Evolutionary conservation across 2,888 invertebrate genomes (phyloP).

Genomic region (Dimorphilus gyrociliatus): DNA sequence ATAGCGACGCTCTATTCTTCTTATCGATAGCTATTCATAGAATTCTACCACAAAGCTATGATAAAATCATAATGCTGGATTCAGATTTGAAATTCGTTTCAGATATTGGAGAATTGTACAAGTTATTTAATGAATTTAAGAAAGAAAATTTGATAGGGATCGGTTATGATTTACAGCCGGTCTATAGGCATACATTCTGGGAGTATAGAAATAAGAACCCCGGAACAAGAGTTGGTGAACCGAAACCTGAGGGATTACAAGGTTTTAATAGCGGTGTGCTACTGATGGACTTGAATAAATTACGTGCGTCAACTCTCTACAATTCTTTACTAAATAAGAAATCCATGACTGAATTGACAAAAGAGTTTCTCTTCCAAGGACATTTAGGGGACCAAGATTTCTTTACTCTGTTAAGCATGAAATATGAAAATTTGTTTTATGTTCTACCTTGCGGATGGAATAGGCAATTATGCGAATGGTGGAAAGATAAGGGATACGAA

Average conservation of each 20-base stretch:
- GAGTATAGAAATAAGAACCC: slow-evolving; percentile 49
- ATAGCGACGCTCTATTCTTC: slow-evolving; percentile 61
- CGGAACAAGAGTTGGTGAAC: slow-evolving; percentile 47
- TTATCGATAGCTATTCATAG: slow-evolving; percentile 55
- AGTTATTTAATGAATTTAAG: slow-evolving; percentile 51
- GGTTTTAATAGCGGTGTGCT: slow-evolving; percentile 67
- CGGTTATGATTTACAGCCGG: slow-evolving; percentile 54
- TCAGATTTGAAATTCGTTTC: slow-evolving; percentile 57
- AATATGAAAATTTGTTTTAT: slow-evolving; percentile 54
- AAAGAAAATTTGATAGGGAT: slow-evolving; percentile 49
- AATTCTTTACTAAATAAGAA: slow-evolving; percentile 39
- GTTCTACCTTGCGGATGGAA: slow-evolving; percentile 62
- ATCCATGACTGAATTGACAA: slow-evolving; percentile 20
- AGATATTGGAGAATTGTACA: slow-evolving; percentile 50
- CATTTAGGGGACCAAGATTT: slow-evolving; percentile 70
- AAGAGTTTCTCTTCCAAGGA: slow-evolving; percentile 36
- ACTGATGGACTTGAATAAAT: slow-evolving; percentile 50
- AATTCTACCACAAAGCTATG: slow-evolving; percentile 51
- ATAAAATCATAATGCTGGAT: slow-evolving; percentile 52
- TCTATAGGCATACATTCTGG: slow-evolving; percentile 57
- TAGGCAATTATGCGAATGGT: slow-evolving; percentile 63
- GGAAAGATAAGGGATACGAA: slow-evolving; percentile 56
- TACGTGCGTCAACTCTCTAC: slow-evolving; percentile 49
- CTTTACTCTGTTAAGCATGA: slow-evolving; percentile 53
- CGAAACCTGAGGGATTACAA: slow-evolving; percentile 43